Evolutionary conservation across 1,140 invertebrate species (phyloP), one percentile per base, ranked within the genome.

Genomic region (Nymphalis io): DNA sequence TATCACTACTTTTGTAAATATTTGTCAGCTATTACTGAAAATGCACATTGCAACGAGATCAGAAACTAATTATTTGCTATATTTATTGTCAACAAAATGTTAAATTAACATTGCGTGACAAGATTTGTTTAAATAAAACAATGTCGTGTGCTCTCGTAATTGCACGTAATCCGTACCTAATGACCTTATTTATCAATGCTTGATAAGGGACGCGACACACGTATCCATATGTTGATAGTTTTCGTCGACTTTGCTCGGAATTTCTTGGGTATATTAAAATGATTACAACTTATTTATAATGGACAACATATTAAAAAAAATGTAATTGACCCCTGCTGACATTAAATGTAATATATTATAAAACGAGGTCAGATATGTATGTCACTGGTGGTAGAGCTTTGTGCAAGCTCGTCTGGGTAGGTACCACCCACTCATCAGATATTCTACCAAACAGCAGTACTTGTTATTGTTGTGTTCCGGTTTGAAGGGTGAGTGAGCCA

Each of bases 171-270:
- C 48, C 27, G 38, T 51, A 18, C 61, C 40, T 63, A 63, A 63
- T 55, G 48, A 63, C 21, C 33, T 13, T 16, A 64, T 64, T 55
- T 40, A 39, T 64, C 61, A 55, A 64, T 21, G 12, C 6, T 38
- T 13, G 61, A 64, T 64, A 64, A 64, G 48, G 61, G 46, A 64
- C 27, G 51, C 53, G 23, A 39, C 18, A 64, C 61, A 64, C 61
- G 53, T 64, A 40, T 55, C 60, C 18, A 42, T n/a, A 42, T 42
- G 40, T 33, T 33, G 10, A 33, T 33, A 33, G 10, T 33, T 3
- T 33, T 0, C 10, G 3, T 8, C 27, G 2, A 33, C 27, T 33
- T 33, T 4, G 11, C 40, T 44, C n/a, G 13, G 12, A 44, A n/a
- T 15, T 13, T 8, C 5, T 44, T 44, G 40, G 11, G 40, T 44